Conservation (phyloP, 2,888 invertebrate genomes). For the Spisula solida region DNA sequence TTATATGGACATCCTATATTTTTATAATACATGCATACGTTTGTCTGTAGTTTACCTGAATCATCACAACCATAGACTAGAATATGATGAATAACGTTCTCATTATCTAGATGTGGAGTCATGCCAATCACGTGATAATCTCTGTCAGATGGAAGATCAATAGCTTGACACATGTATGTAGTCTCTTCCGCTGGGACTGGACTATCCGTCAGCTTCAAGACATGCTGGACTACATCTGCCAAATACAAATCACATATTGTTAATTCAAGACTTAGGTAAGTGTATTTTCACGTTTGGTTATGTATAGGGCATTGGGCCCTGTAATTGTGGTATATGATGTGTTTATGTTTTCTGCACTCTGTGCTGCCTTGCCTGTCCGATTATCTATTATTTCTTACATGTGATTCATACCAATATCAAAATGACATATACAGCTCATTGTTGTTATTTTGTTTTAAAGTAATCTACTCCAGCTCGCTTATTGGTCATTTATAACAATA, state of each 20-base stretch:
- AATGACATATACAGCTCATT: too few relatives aligned
- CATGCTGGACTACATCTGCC: conserved; percentile 53
- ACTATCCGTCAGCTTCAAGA: conserved; percentile 47
- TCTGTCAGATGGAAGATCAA: conserved; percentile 62
- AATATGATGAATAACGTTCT: conserved; percentile 69
- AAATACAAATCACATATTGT: not conserved
- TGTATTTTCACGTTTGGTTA: too few relatives aligned
- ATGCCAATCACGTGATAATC: conserved; percentile 70
- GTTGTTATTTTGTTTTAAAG: too few relatives aligned
- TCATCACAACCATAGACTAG: conserved; percentile 43
- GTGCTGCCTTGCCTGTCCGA: too few relatives aligned
- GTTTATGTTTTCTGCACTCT: too few relatives aligned
- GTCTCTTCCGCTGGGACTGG: conserved; percentile 64
- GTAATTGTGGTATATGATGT: too few relatives aligned
- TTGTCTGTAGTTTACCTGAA: conserved; percentile 8
- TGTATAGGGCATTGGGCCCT: not conserved
- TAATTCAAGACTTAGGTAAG: not conserved
- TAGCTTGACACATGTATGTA: conserved; percentile 65
- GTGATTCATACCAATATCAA: too few relatives aligned
- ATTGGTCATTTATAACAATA: too few relatives aligned
- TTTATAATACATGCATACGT: too few relatives aligned
- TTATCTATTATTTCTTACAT: too few relatives aligned
- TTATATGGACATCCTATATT: too few relatives aligned
- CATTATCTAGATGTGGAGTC: conserved; percentile 64
- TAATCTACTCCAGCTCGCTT: too few relatives aligned